Evolutionary conservation across 2,797 vertebrate genomes (phyloP), one percentile per base, ranked within the genome.

Genomic region (Cercopithecus hamlyni): DNA sequence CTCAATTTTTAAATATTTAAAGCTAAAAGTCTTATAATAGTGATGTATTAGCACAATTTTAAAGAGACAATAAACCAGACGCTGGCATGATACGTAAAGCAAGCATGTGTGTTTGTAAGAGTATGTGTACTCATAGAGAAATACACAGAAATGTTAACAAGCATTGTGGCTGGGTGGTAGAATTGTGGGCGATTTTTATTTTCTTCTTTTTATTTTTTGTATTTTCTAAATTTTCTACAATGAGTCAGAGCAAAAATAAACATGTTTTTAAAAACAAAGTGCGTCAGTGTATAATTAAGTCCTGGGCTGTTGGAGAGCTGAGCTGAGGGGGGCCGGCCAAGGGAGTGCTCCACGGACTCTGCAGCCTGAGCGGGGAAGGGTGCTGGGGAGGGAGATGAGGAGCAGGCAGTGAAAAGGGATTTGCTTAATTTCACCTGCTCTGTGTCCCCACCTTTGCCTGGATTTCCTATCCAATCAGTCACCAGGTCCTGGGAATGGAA

Each of bases 231-330:
- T 97, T 97, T 92, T 96, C 95, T 97, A 86, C 97, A 72, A 73
- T 98, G 97, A 98, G 97, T 98, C 97, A 98, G 95, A 98, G 88
- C 73, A 92, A 96, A 98, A 98, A 97, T 97, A 97, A 98, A 98
- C 97, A 94, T 97, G 94, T 97, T 97, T 97, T 79, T 9, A 88
- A 96, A 97, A 97, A 96, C 96, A 96, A 97, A 97, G 67, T 83
- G 67, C 85, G 58, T 97, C 98, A 96, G 93, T 41, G 70, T 98
- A 57, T 98, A 97, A 97, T 97, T 97, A 97, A 88, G 93, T 82
- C 61, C 81, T 70, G 61, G 93, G 81, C 97, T 92, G 43, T 58
- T 41, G 84, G 72, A 88, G 95, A 0, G 72, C 70, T 0, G 86
- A 22, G 85, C 48, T 2, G 3, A 87, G 89, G 84, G 84, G 33